Conservation (phyloP, 1,140 invertebrate species). For the Proctacanthus coquilletti region DNA sequence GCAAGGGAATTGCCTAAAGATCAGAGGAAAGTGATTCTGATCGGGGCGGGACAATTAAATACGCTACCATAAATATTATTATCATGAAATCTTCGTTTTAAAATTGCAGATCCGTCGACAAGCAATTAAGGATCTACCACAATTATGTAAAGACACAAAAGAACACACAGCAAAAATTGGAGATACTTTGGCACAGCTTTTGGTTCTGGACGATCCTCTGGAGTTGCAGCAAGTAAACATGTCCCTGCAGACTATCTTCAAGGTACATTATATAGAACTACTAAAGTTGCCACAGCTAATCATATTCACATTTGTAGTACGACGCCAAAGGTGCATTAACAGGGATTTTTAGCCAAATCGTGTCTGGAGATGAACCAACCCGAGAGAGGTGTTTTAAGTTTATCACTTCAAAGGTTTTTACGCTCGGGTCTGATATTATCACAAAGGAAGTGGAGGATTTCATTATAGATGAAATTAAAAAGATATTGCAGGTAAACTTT, state of each 20-base stretch:
- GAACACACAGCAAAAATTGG: constrained; percentile 75
- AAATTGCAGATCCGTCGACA: constrained; percentile 83
- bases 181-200: constrained; percentile 79
- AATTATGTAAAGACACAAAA: constrained; percentile 70
- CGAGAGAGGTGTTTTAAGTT: constrained; percentile 82
- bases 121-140: constrained; percentile 85
- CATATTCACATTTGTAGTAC: constrained; percentile 7
- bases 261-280: constrained; percentile 16
- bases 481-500: constrained; percentile 54
- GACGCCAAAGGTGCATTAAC: constrained; percentile 54
- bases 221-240: constrained; percentile 69
- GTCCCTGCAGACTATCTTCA: constrained; percentile 40
- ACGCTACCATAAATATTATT: too few relatives aligned
- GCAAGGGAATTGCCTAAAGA: too few relatives aligned
- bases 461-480: constrained; percentile 72
- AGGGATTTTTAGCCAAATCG: constrained; percentile 77
- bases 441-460: constrained; percentile 77
- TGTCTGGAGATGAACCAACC: constrained; percentile 54
- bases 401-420: constrained; percentile 65
- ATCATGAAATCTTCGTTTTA: too few relatives aligned
- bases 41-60: too few relatives aligned
- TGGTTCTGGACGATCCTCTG: constrained; percentile 67
- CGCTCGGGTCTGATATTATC: constrained; percentile 58
- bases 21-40: too few relatives aligned
- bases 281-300: background rate